Percentiles rank a stretch among this genome's conserved stretches.
Evolutionary conservation across 2,113 vertebrate species (phyloP).

Genomic region (Hydropotes inermis): DNA sequence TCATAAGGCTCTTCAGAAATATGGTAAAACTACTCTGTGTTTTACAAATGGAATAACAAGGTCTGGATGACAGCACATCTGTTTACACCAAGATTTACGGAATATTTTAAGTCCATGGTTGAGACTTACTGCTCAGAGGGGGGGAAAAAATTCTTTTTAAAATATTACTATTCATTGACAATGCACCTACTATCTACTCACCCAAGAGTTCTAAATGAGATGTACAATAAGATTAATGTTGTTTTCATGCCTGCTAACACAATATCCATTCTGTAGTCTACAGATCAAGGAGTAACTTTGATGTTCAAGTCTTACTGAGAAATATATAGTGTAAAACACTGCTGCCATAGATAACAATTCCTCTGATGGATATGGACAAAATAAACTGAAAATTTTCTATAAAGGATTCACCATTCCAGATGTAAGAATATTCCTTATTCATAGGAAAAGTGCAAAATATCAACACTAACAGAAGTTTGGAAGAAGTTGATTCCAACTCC

Average conservation of each 20-base stretch:
- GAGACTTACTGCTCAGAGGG: background rate
- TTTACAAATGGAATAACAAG: background rate
- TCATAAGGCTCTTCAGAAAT: background rate
- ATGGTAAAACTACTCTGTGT: background rate
- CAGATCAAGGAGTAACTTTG: background rate
- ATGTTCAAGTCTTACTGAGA: background rate
- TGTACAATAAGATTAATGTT: background rate
- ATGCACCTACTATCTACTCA: background rate
- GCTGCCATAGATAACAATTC: background rate
- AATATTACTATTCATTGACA: background rate
- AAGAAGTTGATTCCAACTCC: background rate
- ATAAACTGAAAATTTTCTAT: background rate
- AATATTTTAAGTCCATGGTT: background rate
- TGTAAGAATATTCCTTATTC: background rate
- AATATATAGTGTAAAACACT: background rate
- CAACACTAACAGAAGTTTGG: background rate
- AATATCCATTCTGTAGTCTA: background rate
- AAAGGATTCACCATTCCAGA: background rate
- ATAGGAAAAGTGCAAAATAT: background rate
- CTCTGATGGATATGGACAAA: background rate
- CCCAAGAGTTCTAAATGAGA: background rate
- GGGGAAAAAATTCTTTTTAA: background rate
- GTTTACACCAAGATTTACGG: background rate
- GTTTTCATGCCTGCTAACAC: background rate
- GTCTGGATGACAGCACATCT: background rate